Conservation (phyloP, 2,113 vertebrate genomes). For the Mystacornis crossleyi region DNA sequence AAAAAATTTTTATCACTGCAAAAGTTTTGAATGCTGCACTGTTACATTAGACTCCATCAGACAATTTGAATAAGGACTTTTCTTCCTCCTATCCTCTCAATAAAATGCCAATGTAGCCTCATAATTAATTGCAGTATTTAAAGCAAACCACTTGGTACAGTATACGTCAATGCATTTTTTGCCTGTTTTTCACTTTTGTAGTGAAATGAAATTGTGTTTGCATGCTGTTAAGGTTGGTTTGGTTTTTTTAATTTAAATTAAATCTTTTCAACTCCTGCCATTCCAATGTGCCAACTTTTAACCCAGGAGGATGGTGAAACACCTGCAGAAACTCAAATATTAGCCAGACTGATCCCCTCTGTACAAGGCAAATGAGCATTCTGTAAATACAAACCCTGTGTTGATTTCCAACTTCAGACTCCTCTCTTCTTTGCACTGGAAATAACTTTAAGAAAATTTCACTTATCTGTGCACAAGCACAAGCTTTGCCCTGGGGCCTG, state of each 20-base stretch:
- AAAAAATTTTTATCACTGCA: neutral
- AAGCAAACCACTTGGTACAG: neutral
- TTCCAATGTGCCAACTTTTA: neutral
- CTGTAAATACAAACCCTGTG: neutral
- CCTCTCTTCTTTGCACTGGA: neutral
- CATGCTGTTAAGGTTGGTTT: neutral
- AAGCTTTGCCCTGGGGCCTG: neutral
- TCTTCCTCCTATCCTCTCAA: neutral
- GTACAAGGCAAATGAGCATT: neutral
- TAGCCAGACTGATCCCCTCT: neutral
- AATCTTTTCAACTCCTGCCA: neutral
- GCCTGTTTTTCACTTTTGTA: neutral
- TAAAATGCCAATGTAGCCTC: neutral
- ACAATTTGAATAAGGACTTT: neutral
- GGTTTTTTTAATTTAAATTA: neutral
- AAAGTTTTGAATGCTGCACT: neutral
- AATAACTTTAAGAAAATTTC: neutral
- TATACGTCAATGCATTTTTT: neutral
- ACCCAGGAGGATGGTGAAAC: neutral
- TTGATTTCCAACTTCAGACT: neutral
- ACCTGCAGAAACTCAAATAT: constrained; percentile 37
- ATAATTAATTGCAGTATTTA: neutral
- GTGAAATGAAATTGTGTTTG: neutral
- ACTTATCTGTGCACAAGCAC: neutral
- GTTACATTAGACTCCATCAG: neutral